phyloP scores from a whole-genome alignment of 2,797 vertebrate species.

The Aphelocoma californica region DNA sequence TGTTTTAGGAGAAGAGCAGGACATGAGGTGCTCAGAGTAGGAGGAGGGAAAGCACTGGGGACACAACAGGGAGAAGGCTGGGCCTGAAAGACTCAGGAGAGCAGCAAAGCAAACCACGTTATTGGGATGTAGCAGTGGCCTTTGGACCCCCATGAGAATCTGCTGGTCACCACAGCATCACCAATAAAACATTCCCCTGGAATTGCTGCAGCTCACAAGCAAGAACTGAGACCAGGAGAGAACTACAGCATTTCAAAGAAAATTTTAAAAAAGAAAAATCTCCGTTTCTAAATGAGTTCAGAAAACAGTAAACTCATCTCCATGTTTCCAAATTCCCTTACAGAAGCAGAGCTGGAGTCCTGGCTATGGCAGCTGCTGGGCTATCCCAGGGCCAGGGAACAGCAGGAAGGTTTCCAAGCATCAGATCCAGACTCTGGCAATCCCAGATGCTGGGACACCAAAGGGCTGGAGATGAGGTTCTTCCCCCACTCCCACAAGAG shows the following conservation, averaged over 20 bases:
- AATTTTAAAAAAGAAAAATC: no score
- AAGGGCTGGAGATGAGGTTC: background rate
- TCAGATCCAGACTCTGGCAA: background rate
- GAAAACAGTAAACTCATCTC: background rate
- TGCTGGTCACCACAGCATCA: background rate
- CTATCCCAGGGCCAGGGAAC: background rate
- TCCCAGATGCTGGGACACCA: accelerated
- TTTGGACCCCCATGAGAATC: background rate
- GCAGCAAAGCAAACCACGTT: accelerated
- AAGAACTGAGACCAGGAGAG: background rate
- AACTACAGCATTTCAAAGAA: background rate
- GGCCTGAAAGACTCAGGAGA: background rate
- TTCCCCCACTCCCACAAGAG: background rate
- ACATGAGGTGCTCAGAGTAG: accelerated
- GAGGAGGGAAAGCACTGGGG: background rate
- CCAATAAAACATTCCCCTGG: background rate
- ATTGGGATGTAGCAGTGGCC: accelerated
- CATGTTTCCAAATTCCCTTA: background rate
- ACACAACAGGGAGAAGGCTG: background rate
- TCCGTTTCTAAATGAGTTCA: background rate
- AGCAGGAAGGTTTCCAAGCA: background rate
- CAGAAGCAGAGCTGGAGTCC: background rate
- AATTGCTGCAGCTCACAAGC: background rate
- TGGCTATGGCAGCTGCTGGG: background rate
- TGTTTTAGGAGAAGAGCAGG: background rate